Base-by-base conservation (phyloP, 2,113 vertebrate species). In the Pseudolaguvia tuberculata region DNA sequence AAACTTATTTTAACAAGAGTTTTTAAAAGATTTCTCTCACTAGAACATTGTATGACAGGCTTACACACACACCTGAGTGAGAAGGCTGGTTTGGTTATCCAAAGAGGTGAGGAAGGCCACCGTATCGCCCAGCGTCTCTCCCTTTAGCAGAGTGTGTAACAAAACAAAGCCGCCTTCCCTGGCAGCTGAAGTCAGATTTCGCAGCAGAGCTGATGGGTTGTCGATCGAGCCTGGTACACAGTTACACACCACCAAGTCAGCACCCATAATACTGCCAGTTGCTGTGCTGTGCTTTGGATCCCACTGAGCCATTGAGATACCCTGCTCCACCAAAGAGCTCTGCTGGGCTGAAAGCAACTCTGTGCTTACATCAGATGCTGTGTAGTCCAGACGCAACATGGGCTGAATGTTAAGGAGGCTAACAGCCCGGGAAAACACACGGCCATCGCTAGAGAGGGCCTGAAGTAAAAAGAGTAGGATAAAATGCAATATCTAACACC, bases 101-200 rank as follows among this genome's bases (percentile, higher is more conserved):
- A 88, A 86, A 7, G 84, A 85, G 50, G 86, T 91, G 68, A 99
- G 92, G 81, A 96, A 94, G 58, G 89, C 47, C 1, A 98, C 84
- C 0, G 75, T 90, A 80, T 98, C 96, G 11, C 92, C 93, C 12
- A 99, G 82, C 5, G 88, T 86, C 57, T 94, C 88, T 45, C 92
- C 96, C 65, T 86, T 88, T 15, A 97, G 91, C 75, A 98, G 85
- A 0, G 91, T 89, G 84, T 99, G 96, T 3, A 99, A 29, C 57
- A 99, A 86, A 70, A 98, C 56, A 84, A 98, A 99, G 0, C 95
- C 97, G 0, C 91, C 91, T 47, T 92, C 91, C 82, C 89, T 94
- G 39, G 91, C 83, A 18, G 90, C 88, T 5, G 94, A 93, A 4
- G 79, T 80, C 87, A 98, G 89, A 81, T 97, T 93, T 59, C 76